phyloP scores from a whole-genome alignment of 2,888 invertebrate genomes.

The Lysandra bellargus region DNA sequence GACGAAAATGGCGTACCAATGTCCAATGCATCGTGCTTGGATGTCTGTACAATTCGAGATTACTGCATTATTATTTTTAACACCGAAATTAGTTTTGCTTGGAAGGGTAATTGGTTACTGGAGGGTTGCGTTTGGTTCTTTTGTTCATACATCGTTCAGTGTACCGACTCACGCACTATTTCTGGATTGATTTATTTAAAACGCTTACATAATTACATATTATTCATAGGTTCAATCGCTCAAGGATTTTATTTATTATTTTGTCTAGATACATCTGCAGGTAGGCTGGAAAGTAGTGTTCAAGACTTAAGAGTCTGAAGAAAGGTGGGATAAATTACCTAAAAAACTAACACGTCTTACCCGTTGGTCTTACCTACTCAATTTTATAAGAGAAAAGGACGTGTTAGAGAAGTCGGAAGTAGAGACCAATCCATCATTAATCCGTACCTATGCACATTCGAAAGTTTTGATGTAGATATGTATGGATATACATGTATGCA shows the following conservation, averaged over 20 bases:
- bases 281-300: background rate
- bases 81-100: conserved; percentile 38
- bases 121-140: conserved; percentile 50
- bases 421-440: too few species aligned
- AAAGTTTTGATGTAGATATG: too few species aligned
- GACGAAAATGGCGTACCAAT: background rate
- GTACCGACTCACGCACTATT: conserved; percentile 50
- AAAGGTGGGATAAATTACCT: too few species aligned
- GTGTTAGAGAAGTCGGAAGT: too few species aligned
- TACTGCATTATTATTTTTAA: conserved; percentile 45
- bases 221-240: background rate
- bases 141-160: conserved; percentile 51
- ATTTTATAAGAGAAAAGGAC: too few species aligned
- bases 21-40: background rate
- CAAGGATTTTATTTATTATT: background rate
- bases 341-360: too few species aligned
- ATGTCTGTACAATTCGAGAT: conserved; percentile 10
- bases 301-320: too few species aligned
- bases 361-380: too few species aligned
- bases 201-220: conserved; percentile 22
- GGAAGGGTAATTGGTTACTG: conserved; percentile 38
- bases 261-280: background rate
- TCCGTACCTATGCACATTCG: too few species aligned
- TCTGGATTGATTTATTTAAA: conserved; percentile 41
- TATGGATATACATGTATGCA: too few species aligned